These are phyloP conservation scores for Cerastis leucographa DNA, from an alignment of 2,888 invertebrate genomes.

Conservation along the genomic window DNA sequence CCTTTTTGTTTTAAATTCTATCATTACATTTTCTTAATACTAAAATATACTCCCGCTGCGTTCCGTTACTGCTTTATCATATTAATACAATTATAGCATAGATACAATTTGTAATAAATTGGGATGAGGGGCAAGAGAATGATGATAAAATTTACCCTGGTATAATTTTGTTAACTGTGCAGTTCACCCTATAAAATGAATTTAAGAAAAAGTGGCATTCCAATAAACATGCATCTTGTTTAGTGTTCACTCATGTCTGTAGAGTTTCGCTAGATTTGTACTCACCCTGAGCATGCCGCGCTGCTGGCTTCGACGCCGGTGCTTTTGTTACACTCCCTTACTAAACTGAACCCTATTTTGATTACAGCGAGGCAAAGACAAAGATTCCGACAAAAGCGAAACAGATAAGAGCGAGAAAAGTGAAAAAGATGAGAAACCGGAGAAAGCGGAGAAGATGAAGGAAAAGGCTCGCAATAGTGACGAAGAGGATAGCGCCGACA, in stretches of 20 bases:
- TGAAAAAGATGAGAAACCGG: slow-evolving; percentile 83
- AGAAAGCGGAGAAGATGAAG: slow-evolving; percentile 80
- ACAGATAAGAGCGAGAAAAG: slow-evolving; percentile 86
- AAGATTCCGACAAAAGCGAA: slow-evolving; percentile 88
- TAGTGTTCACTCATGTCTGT: neutral
- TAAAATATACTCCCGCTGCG: no score
- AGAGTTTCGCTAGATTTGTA: neutral
- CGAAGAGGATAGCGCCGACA: slow-evolving; percentile 88
- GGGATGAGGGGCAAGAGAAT: no score
- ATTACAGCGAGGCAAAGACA: slow-evolving; percentile 82
- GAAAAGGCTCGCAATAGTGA: slow-evolving; percentile 85
- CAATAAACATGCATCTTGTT: neutral
- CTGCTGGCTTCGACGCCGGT: slow-evolving; percentile 42
- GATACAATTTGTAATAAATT: no score
- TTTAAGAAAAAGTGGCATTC: neutral
- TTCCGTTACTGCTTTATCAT: no score
- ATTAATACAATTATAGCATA: no score
- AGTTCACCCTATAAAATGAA: neutral
- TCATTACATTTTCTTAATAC: no score
- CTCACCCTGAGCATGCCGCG: slow-evolving; percentile 77
- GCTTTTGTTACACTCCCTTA: slow-evolving; percentile 68
- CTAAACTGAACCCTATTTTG: slow-evolving; percentile 60
- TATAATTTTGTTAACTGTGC: neutral
- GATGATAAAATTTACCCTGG: neutral
- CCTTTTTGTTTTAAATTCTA: no score